Evolutionary conservation across 1,140 invertebrate genomes (phyloP), one percentile per base, ranked within the genome.

Genomic region (Drosophila micromelanica): DNA sequence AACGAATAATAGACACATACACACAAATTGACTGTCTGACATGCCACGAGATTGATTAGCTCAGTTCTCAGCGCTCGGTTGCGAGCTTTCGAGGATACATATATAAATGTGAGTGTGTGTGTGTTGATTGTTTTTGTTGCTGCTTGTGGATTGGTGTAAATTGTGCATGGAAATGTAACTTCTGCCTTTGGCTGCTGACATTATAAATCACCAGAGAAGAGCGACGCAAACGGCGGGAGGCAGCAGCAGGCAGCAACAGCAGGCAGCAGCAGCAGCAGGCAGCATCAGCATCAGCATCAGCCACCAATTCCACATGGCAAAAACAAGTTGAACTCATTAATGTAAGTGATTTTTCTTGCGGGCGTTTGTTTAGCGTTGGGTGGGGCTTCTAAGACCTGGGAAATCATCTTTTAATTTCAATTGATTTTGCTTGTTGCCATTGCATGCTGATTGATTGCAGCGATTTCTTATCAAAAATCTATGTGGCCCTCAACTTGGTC

Each of bases 371-470:
- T 27, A 52, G 59, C 6, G 27, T 27, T 6, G 11, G 13, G n/a
- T 12, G 17, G 15, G 7, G 23, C 8, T 30, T 15, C 27, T 32
- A 52, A 35, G 49, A 52, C 27, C 32, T 23, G 38, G 59, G 59
- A 87, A 87, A 87, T 87, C 84, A 87, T 87, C 84, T 87, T 89
- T 87, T 86, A 89, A 87, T 87, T 87, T 87, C 84, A 87, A 87
- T 87, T 87, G 84, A 87, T 87, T 87, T 87, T 87, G 79, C 79
- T 89, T 82, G 78, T 84, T 87, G 78, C 82, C 78, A 72, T 70
- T 87, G 84, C 84, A 89, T 77, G 48, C 78, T 89, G 84, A 87
- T 87, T 87, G 84, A 87, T 87, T 89, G 79, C 79, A 84, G 27
- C 70, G 79, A 89, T 84, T 89, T 87, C 84, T 77, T 87, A 89